Evolutionary conservation across 2,113 vertebrate species (phyloP), one percentile per base, ranked within the genome.

Genomic region (Tonatia bakeri): DNA sequence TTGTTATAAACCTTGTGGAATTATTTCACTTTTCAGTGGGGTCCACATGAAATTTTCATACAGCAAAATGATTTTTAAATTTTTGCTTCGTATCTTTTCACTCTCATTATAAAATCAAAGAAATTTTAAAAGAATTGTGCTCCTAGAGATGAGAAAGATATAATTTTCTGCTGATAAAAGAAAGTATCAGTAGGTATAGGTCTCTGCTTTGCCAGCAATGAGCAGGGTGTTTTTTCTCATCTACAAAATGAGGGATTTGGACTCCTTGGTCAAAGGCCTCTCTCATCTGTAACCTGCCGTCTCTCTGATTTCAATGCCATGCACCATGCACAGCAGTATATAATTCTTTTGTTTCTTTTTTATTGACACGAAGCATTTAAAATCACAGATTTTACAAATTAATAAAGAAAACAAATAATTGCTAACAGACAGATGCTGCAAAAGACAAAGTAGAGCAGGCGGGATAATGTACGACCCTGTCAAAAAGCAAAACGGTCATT

Each of bases 401-500:
- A 70, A 87, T 91, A 89, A 87, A 69, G 40, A 83, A 94, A 94
- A 90, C 19, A 82, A 90, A 75, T 87, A 89, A 90, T 38, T 84
- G 64, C 31, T 90, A 90, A 80, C 38, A 92, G 76, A 83, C 65
- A 89, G 82, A 91, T 56, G 56, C 40, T 52, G 69, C 17, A 81
- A 54, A 81, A n/a, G 45, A 81, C 20, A 86, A 70, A 95, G 38
- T 16, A 33, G 36, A 87, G 40, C 28, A 65, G 26, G 33, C 10
- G 15, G 43, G 20, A 54, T 28, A 65, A 70, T n/a, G 31, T 13
- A 40, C 26, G 72, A 24, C 9, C 7, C 28, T 12, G 10, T 93
- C 13, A 26, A 79, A 85, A 83, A 93, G 56, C 31, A 75, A 70
- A 85, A 47, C 17, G 4, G 70, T 52, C 26, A 33, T 61, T 72